A percentile compares a stretch with the other conserved stretches of the same genome.
These are phyloP conservation scores for Micrastur ruficollis DNA, from an alignment of 2,797 vertebrate genomes.

Conservation along the genomic window DNA sequence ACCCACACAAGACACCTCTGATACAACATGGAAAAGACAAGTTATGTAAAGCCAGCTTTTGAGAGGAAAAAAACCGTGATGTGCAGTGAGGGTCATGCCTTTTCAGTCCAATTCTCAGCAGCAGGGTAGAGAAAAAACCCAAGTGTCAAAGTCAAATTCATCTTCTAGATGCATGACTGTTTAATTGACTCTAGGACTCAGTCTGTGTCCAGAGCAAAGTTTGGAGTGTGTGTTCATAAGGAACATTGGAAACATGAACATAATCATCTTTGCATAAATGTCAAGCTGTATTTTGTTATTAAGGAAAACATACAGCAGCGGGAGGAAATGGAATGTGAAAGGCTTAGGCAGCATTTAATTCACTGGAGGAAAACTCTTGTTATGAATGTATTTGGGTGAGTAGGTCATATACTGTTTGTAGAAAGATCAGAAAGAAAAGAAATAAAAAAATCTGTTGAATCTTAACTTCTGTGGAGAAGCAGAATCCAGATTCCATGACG, in stretches of 20 bases:
- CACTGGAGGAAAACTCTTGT: not conserved
- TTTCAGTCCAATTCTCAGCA: not conserved
- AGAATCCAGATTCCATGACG: not conserved
- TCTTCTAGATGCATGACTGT: not conserved
- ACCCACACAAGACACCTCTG: not conserved
- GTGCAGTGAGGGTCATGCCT: not conserved
- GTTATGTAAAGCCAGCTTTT: not conserved
- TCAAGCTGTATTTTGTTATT: not conserved
- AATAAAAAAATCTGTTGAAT: not conserved
- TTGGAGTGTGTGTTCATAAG: not conserved
- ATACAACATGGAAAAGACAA: not conserved
- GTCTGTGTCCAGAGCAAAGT: not conserved
- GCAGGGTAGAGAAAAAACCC: not conserved
- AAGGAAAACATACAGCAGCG: not conserved
- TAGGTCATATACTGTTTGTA: not conserved
- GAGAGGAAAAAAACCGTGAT: not conserved
- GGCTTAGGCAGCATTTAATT: not conserved
- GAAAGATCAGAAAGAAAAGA: not conserved
- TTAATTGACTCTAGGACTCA: not conserved
- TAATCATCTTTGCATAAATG: not conserved
- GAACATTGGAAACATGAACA: not conserved
- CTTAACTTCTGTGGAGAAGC: not conserved
- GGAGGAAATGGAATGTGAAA: not conserved
- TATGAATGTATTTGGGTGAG: not conserved
- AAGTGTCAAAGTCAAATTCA: not conserved